Evolutionary conservation across 1,140 invertebrate species (phyloP).

Genomic region (Paralvinella palmiformis): DNA sequence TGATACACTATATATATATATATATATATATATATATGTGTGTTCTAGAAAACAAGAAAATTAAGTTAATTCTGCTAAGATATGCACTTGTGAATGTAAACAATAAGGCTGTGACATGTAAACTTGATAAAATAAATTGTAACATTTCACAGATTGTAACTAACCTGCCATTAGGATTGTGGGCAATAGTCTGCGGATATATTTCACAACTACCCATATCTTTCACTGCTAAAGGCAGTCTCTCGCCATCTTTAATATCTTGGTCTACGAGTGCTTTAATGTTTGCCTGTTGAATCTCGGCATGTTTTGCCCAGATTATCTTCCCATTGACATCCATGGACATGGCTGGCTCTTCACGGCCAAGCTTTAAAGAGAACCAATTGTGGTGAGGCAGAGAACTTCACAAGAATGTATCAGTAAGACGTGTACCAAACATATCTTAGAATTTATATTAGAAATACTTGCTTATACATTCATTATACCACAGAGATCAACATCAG

Average conservation of each 20-base stretch:
- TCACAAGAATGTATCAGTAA: no score
- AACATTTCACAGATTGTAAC: no score
- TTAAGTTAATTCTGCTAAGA: no score
- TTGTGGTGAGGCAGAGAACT: not conserved
- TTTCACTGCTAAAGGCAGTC: slow-evolving; percentile 86
- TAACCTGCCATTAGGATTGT: slow-evolving; percentile 93
- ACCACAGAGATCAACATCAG: no score
- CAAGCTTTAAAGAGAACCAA: slow-evolving; percentile 56
- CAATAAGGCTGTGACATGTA: not conserved
- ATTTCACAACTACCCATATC: slow-evolving; percentile 99
- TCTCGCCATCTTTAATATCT: slow-evolving; percentile 75
- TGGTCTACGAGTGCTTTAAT: slow-evolving; percentile 61
- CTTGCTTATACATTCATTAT: no score
- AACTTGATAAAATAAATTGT: no score
- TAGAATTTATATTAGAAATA: no score
- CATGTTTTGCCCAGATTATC: slow-evolving; percentile 97
- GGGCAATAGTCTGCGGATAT: slow-evolving; percentile 96
- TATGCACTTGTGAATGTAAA: no score
- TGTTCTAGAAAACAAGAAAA: no score
- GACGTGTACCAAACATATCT: no score
- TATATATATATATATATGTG: no score
- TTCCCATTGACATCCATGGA: slow-evolving; percentile 98
- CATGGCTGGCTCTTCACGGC: slow-evolving; percentile 95
- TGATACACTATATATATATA: no score
- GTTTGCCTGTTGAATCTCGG: slow-evolving; percentile 97